Percentiles rank a stretch among this genome's conserved stretches.
Conservation (phyloP, 2,113 vertebrate genomes). For the Equus quagga region DNA sequence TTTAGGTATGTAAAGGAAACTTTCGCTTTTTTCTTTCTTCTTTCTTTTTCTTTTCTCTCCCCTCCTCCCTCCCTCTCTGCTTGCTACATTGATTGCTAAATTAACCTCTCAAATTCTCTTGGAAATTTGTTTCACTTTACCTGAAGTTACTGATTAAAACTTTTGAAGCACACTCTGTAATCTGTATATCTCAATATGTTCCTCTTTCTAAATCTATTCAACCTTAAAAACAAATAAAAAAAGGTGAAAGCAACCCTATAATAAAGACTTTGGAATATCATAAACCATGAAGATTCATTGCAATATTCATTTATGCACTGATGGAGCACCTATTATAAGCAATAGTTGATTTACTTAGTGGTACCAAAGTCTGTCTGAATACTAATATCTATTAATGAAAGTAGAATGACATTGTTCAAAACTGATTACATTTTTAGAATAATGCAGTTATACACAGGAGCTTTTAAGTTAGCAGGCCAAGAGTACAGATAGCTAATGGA, state of each 20-base stretch:
- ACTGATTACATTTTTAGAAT: not conserved
- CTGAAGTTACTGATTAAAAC: not conserved
- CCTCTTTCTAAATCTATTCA: not conserved
- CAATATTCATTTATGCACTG: not conserved
- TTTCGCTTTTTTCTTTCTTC: not conserved
- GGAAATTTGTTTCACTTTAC: slow-evolving; percentile 8
- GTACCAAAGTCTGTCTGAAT: not conserved
- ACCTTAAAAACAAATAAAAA: not conserved
- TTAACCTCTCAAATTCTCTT: slow-evolving; percentile 9
- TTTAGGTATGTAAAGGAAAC: slow-evolving; percentile 56
- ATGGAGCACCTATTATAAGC: not conserved
- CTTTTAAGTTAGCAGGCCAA: not conserved
- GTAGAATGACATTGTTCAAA: not conserved
- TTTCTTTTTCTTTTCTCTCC: not conserved
- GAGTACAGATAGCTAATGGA: not conserved
- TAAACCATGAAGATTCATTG: not conserved
- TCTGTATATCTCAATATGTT: not conserved
- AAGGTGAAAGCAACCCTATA: not conserved
- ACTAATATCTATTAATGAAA: not conserved
- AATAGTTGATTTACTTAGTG: not conserved
- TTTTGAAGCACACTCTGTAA: not conserved
- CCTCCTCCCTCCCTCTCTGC: not conserved
- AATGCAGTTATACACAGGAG: not conserved
- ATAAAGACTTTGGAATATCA: not conserved
- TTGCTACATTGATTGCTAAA: not conserved